These are phyloP conservation scores for Parapsyche elsis DNA, from an alignment of 1,140 invertebrate genomes.

Conservation along the genomic window DNA sequence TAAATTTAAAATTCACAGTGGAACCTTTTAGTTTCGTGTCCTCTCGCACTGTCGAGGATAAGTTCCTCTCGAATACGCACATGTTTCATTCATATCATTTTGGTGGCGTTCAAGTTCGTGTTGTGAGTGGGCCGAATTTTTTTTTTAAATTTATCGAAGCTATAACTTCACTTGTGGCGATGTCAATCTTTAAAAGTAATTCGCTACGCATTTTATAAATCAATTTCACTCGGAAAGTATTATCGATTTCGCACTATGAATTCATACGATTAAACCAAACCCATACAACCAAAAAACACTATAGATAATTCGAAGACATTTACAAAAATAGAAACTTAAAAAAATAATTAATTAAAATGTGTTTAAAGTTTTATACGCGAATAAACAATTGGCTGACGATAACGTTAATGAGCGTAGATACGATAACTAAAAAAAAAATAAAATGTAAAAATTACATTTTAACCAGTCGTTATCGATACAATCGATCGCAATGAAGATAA, in stretches of 20 bases:
- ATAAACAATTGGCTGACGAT: too few relatives aligned
- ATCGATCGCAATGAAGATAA: neutral
- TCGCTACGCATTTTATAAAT: constrained; percentile 14
- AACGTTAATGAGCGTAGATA: too few relatives aligned
- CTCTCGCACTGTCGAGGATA: neutral
- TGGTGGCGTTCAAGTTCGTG: neutral
- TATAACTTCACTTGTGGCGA: neutral
- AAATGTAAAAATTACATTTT: too few relatives aligned
- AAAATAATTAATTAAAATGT: too few relatives aligned
- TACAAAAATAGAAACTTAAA: too few relatives aligned
- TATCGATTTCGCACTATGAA: neutral
- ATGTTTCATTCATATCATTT: neutral
- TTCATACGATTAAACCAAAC: too few relatives aligned
- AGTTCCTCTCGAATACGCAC: neutral
- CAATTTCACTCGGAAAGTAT: constrained; percentile 12
- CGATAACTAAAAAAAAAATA: too few relatives aligned
- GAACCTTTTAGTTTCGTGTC: neutral
- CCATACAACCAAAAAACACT: too few relatives aligned
- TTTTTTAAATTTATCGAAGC: constrained; percentile 10
- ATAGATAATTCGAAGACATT: too few relatives aligned
- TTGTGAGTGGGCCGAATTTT: constrained; percentile 3
- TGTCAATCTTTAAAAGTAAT: neutral
- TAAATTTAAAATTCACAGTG: neutral
- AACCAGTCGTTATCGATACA: neutral
- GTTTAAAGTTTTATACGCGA: too few relatives aligned